Base-by-base conservation (phyloP, 2,797 vertebrate genomes). In the Gila robusta region DNA sequence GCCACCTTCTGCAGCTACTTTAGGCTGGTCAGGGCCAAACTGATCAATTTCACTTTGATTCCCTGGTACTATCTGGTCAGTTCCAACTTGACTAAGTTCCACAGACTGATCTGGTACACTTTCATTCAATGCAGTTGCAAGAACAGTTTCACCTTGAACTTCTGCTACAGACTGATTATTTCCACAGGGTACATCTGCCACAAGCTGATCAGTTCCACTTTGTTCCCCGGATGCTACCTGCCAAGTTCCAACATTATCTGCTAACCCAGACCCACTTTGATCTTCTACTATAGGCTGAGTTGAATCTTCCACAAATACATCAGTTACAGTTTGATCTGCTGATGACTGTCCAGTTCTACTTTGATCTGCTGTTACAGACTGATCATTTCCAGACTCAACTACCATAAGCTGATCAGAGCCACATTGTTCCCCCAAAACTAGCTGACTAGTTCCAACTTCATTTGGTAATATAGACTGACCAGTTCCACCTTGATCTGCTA, bases 31-130 rank as follows among this genome's bases (percentile, higher is more conserved):
- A 35, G 32, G 14, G 35, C 66, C 9, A 64, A 37, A 23, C 44
- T 74, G 83, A 79, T 85, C 76, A 35, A 28, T 49, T 52, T 71
- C 79, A 81, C n/a, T 86, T 73, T 73, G 71, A 86, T 81, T 81
- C n/a, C 78, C 70, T n/a, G 84, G 84, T 67, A 86, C 84, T 74
- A 86, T 86, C 70, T 86, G 84, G 64, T 86, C 84, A 56, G 62
- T 41, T 86, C 44, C 84, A 64, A n/a, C 19, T 67, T 86, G 70
- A 67, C 77, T 44, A 62, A 81, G 21, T 67, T 35, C 69, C 69
- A 66, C n/a, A 23, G 56, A 62, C 44, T 81, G 78, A 66, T 56
- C 84, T 74, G 84, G 70, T 3, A 81, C 70, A 52, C 44, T 67
- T 67, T 41, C 79, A 79, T 71, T 67, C 23, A 39, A 35, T 49